A percentile compares a stretch with the other conserved stretches of the same genome.
Evolutionary conservation across 2,797 vertebrate species (phyloP).

Genomic region (Denticeps clupeoides): DNA sequence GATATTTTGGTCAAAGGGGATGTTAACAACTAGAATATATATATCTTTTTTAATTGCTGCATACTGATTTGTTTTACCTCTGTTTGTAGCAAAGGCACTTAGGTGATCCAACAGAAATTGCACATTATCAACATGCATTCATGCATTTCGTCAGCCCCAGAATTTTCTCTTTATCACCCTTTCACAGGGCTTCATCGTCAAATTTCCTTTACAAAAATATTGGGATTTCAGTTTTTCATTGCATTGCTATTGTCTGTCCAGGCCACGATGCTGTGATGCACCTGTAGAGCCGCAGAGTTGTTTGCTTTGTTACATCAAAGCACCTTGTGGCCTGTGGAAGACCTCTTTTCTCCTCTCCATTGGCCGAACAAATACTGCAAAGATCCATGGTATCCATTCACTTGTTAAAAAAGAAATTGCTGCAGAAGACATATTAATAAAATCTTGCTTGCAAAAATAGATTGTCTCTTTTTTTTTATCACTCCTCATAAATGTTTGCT

Average conservation of each 20-base stretch:
- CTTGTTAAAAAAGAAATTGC: too few species aligned
- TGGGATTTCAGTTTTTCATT: too few species aligned
- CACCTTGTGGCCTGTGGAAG: background rate
- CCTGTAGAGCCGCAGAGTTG: slow-evolving; percentile 4
- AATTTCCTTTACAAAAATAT: too few species aligned
- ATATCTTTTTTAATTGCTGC: background rate
- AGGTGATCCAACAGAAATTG: background rate
- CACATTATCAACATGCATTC: too few species aligned
- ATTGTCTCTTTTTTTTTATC: slow-evolving; percentile 34
- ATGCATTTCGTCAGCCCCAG: too few species aligned
- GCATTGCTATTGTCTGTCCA: too few species aligned
- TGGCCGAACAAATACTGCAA: slow-evolving; percentile 31
- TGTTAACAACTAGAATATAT: background rate
- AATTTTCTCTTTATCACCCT: too few species aligned
- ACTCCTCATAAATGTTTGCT: slow-evolving; percentile 34
- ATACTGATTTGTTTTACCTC: background rate
- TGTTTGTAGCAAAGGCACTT: background rate
- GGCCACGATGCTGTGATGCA: too few species aligned
- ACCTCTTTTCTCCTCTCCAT: background rate
- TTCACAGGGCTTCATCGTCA: too few species aligned
- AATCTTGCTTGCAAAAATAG: slow-evolving; percentile 36
- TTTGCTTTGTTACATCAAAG: slow-evolving; percentile 3
- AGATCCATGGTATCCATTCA: too few species aligned
- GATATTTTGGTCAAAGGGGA: slow-evolving; percentile 11
- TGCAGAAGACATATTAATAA: slow-evolving; percentile 52